phyloP scores from a whole-genome alignment of 2,797 vertebrate genomes.

The Ficedula albicollis region DNA sequence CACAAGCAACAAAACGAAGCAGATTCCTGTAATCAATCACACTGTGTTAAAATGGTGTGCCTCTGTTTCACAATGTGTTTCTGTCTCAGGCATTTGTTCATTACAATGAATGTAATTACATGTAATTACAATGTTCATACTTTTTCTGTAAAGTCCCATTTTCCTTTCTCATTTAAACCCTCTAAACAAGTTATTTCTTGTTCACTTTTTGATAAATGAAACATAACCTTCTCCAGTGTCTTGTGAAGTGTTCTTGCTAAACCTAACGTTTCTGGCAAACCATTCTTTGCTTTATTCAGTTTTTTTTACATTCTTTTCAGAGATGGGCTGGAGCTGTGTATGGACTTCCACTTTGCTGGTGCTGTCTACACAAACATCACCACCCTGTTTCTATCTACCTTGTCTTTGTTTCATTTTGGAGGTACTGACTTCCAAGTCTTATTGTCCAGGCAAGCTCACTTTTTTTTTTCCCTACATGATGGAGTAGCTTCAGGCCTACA shows the following conservation, averaged over 20 bases:
- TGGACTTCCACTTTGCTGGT: not conserved
- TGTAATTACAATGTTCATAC: not conserved
- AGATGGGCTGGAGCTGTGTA: not conserved
- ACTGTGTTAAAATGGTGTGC: not conserved
- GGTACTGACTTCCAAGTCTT: not conserved
- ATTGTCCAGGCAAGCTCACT: not conserved
- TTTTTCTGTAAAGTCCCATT: not conserved
- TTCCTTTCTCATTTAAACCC: not conserved
- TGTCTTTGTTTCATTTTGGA: not conserved
- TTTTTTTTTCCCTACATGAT: not conserved
- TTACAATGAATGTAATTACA: not conserved
- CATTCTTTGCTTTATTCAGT: not conserved
- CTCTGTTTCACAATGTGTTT: not conserved
- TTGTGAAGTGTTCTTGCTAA: not conserved
- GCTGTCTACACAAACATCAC: not conserved
- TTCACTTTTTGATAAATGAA: not conserved
- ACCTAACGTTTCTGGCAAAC: not conserved
- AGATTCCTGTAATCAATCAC: not conserved
- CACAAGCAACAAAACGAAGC: not conserved
- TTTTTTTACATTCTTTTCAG: not conserved
- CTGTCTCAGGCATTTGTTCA: not conserved
- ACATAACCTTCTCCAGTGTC: not conserved
- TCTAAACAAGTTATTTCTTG: not conserved
- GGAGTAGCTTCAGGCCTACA: not conserved
- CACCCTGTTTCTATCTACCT: not conserved